phyloP scores from a whole-genome alignment of 2,797 vertebrate genomes.

The Xiphorhynchus erythropygius region DNA sequence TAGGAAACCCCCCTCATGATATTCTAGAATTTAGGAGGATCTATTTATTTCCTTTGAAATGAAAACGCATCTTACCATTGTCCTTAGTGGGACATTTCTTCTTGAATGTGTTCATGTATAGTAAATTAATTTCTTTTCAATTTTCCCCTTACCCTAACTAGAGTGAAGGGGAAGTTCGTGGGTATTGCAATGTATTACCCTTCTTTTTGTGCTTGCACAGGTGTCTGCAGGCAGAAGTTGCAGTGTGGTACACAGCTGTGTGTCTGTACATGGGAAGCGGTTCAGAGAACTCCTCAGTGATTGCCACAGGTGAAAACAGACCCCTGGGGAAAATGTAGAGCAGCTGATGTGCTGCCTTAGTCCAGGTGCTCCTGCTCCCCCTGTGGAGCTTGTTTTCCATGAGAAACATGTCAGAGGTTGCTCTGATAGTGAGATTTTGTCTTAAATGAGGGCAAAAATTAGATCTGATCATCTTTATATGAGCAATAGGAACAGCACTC shows the following conservation, averaged over 20 bases:
- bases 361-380: background rate
- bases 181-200: background rate
- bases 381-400: background rate
- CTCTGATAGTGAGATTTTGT: background rate
- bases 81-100: background rate
- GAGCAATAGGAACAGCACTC: background rate
- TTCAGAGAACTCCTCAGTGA: background rate
- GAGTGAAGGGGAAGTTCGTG: background rate
- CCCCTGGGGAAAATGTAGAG: background rate
- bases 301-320: accelerated
- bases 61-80: background rate
- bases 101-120: background rate
- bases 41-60: background rate
- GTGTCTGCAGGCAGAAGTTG: background rate
- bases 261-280: background rate
- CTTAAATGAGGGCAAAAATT: background rate
- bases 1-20: background rate
- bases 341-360: background rate
- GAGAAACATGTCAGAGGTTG: background rate
- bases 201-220: background rate
- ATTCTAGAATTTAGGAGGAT: background rate
- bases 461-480: background rate
- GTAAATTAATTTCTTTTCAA: background rate
- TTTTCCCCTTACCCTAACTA: background rate
- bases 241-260: background rate